A percentile compares a stretch with the other conserved stretches of the same genome.
phyloP scores from a whole-genome alignment of 1,140 invertebrate species.

The Kradibia gibbosae region DNA sequence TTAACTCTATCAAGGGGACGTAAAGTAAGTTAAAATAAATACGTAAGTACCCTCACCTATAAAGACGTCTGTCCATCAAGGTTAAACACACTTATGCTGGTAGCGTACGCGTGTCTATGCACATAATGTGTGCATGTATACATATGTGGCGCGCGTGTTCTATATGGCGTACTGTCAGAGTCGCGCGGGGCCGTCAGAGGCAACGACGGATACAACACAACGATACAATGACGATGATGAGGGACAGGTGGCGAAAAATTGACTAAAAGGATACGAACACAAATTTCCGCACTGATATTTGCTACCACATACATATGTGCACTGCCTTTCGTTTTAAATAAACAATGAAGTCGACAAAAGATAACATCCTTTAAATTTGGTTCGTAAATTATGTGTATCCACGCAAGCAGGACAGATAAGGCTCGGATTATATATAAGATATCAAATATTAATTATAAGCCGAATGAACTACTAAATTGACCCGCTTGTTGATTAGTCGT shows the following conservation, averaged over 20 bases:
- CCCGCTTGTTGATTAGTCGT: slow-evolving; percentile 27
- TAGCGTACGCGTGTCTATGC: neutral
- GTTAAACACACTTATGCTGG: slow-evolving; percentile 18
- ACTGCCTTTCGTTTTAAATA: neutral
- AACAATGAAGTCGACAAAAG: neutral
- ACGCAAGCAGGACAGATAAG: neutral
- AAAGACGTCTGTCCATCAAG: slow-evolving; percentile 43
- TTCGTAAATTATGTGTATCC: neutral
- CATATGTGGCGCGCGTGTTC: neutral
- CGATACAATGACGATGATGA: neutral
- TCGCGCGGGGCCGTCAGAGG: neutral
- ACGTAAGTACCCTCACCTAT: slow-evolving; percentile 41
- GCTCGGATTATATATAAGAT: neutral
- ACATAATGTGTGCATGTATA: neutral
- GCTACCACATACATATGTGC: slow-evolving; percentile 35
- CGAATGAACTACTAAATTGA: neutral
- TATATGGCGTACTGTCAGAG: neutral
- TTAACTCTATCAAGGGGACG: neutral
- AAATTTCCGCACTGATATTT: neutral
- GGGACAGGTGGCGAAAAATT: neutral
- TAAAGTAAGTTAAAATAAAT: slow-evolving; percentile 24
- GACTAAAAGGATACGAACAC: neutral
- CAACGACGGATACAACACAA: neutral
- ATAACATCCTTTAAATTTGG: neutral
- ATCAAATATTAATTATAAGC: neutral